phyloP scores from a whole-genome alignment of 2,797 vertebrate species.

The Esox lucius region DNA sequence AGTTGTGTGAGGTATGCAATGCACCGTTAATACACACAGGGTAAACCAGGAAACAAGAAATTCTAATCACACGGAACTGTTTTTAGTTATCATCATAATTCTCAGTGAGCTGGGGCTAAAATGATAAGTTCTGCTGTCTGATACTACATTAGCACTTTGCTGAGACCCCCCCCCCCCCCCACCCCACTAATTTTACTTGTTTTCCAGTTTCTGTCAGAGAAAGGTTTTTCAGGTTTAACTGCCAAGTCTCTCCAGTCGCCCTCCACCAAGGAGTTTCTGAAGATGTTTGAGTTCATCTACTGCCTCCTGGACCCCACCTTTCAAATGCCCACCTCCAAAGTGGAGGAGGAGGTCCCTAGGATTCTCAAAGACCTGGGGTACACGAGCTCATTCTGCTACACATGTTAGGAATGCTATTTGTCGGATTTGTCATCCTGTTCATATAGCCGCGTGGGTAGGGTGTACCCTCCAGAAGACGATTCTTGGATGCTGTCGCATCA shows the following conservation, averaged over 20 bases:
- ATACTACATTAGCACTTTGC: neutral
- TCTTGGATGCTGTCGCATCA: too few relatives aligned
- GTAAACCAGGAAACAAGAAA: neutral
- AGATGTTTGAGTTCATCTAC: conserved; percentile 93
- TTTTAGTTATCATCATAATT: too few relatives aligned
- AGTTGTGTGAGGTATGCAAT: conserved; percentile 86
- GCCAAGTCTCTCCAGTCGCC: conserved; percentile 91
- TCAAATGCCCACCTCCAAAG: conserved; percentile 87
- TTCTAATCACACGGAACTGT: neutral
- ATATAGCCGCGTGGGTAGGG: too few relatives aligned
- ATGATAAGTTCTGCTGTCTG: neutral
- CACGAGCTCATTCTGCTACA: neutral
- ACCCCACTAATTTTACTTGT: neutral
- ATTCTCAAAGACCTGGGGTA: conserved; percentile 90
- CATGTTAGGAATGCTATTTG: neutral
- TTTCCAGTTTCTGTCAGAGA: conserved; percentile 85
- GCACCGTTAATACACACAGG: neutral
- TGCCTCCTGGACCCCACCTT: conserved; percentile 85
- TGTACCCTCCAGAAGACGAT: too few relatives aligned
- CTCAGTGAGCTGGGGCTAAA: too few relatives aligned
- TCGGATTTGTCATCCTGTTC: too few relatives aligned
- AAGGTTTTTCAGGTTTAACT: conserved; percentile 79
- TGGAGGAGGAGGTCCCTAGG: conserved; percentile 94
- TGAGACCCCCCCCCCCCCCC: neutral
- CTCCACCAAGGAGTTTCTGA: conserved; percentile 93